phyloP scores from a whole-genome alignment of 2,888 invertebrate genomes.

The Drosophila nr. fundita region DNA sequence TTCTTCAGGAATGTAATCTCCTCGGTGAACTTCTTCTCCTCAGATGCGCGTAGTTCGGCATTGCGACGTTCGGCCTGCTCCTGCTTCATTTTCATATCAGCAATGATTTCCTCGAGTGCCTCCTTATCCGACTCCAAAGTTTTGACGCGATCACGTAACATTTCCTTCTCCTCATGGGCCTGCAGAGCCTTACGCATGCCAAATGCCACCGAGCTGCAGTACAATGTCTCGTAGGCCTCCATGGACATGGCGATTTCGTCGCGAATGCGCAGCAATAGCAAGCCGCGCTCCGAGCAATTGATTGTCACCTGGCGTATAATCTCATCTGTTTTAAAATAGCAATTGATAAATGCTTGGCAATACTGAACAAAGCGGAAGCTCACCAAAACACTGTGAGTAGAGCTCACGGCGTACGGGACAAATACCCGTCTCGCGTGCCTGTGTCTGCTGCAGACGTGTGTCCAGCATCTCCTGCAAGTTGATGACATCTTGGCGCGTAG shows the following conservation, averaged over 20 bases:
- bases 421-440: slow-evolving; percentile 98
- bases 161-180: slow-evolving; percentile 90
- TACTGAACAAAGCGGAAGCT: background rate
- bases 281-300: slow-evolving; percentile 97
- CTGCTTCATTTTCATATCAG: slow-evolving; percentile 89
- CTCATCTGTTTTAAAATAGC: slow-evolving; percentile 87
- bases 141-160: slow-evolving; percentile 91
- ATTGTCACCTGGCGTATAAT: slow-evolving; percentile 97
- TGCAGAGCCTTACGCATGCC: slow-evolving; percentile 99
- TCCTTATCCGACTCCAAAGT: slow-evolving; percentile 87
- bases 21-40: slow-evolving; percentile 96
- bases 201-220: slow-evolving; percentile 98
- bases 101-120: slow-evolving; percentile 85
- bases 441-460: slow-evolving; percentile 94
- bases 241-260: slow-evolving; percentile 99
- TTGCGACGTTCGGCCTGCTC: slow-evolving; percentile 93
- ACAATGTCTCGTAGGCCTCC: slow-evolving; percentile 97
- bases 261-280: slow-evolving; percentile 95
- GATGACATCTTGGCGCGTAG: slow-evolving; percentile 97
- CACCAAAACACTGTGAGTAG: slow-evolving; percentile 96
- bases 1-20: slow-evolving; percentile 96
- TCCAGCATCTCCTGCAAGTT: slow-evolving; percentile 98
- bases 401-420: slow-evolving; percentile 97
- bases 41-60: slow-evolving; percentile 93
- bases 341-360: background rate